phyloP scores from a whole-genome alignment of 2,888 invertebrate species.

The Amphipoea lucens region DNA sequence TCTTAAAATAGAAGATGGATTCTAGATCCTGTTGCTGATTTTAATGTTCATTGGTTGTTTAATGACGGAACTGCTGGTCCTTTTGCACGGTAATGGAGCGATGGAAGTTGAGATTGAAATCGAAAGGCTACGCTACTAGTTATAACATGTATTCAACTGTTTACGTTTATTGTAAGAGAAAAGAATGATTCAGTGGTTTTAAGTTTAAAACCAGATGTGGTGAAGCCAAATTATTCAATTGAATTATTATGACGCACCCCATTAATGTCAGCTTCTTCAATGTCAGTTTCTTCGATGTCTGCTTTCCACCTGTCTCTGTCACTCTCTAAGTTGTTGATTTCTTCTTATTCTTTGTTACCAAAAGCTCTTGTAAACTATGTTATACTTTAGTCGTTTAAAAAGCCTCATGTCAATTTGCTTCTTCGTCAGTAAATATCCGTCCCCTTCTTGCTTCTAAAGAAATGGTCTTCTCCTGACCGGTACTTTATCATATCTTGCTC shows the following conservation, averaged over 20 bases:
- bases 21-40: slow-evolving; percentile 44
- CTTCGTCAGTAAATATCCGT: not conserved
- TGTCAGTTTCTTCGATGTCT: not conserved
- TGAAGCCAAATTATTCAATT: not conserved
- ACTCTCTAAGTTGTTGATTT: not conserved
- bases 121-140: not conserved
- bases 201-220: not conserved
- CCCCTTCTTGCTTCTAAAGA: not conserved
- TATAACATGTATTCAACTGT: not conserved
- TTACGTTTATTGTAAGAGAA: not conserved
- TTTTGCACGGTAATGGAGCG: not conserved
- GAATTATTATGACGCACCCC: not conserved
- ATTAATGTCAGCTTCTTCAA: not conserved
- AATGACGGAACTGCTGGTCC: accelerated
- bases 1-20: slow-evolving; percentile 23
- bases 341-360: not conserved
- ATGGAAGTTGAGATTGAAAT: not conserved
- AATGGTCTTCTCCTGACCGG: not conserved
- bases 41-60: not conserved
- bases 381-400: not conserved
- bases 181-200: not conserved
- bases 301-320: not conserved
- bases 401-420: not conserved
- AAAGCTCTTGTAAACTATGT: not conserved
- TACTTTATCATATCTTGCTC: not conserved